Evolutionary conservation across 2,113 vertebrate genomes (phyloP).

Genomic region (Numida meleagris): DNA sequence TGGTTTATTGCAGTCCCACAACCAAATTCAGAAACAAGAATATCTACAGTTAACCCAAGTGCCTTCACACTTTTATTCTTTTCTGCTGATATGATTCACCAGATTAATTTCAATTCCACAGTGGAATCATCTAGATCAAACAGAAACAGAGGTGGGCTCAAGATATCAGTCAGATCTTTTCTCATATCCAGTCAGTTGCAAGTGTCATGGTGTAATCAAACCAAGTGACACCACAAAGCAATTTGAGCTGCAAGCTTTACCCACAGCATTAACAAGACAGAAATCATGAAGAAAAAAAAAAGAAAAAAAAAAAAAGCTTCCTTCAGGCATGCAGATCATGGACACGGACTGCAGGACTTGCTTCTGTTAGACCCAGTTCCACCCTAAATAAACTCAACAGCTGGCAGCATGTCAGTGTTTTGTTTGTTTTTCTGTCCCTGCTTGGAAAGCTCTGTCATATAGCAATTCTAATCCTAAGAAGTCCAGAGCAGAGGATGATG

Average conservation of each 20-base stretch:
- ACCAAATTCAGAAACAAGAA: not conserved
- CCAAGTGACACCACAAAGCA: not conserved
- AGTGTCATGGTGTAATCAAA: not conserved
- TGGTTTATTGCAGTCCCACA: not conserved
- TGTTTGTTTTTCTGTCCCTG: not conserved
- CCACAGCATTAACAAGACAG: not conserved
- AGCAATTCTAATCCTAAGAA: not conserved
- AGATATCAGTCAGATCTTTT: not conserved
- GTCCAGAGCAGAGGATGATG: not conserved
- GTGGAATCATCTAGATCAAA: not conserved
- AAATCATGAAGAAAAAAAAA: not conserved
- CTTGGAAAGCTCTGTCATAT: not conserved
- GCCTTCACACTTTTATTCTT: not conserved
- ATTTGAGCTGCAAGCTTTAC: not conserved
- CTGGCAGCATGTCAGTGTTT: fast-evolving
- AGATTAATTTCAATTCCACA: not conserved
- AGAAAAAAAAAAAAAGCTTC: not conserved
- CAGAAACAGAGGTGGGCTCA: not conserved
- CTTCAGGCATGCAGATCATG: not conserved
- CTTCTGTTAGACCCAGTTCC: not conserved
- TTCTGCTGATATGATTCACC: not conserved
- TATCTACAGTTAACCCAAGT: not conserved
- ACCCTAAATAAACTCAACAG: not conserved
- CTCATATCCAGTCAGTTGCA: not conserved
- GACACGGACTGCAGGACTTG: not conserved